Conservation (phyloP, 1,140 invertebrate species). For the roundworm (Caenorhabditis elegans) region DNA sequence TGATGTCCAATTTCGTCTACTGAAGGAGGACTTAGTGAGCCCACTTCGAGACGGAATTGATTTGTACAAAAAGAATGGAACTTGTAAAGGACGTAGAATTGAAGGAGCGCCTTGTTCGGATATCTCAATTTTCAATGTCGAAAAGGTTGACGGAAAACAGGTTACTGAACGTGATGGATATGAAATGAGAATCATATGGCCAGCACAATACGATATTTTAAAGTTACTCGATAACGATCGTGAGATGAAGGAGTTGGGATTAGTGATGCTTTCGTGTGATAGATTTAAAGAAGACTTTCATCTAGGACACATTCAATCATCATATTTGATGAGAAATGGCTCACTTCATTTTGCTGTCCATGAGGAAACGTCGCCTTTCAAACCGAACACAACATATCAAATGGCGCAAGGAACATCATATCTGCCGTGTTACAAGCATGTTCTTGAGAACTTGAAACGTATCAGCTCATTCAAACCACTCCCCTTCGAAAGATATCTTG, state of each 20-base stretch:
- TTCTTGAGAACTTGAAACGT: conserved; percentile 1
- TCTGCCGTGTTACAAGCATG: conserved; percentile 37
- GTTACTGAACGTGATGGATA: neutral
- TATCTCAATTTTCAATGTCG: neutral
- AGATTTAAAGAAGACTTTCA: conserved; percentile 36
- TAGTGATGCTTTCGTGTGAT: conserved; percentile 34
- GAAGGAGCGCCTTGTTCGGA: neutral
- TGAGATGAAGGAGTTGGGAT: conserved; percentile 12
- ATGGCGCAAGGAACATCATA: conserved; percentile 26
- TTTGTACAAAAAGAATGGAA: neutral
- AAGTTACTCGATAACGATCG: neutral
- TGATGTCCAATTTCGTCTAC: conserved; percentile 76
- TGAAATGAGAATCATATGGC: conserved; percentile 16
- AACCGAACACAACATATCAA: neutral
- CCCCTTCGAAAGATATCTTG: conserved; percentile 39
- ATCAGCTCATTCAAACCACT: conserved; percentile 16
- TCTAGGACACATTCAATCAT: conserved; percentile 4
- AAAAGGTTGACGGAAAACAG: conserved; percentile 3
- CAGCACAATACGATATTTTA: neutral
- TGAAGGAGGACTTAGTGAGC: conserved; percentile 74
- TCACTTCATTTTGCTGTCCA: neutral
- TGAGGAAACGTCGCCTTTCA: neutral
- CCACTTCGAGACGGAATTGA: conserved; percentile 28
- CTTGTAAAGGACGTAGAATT: neutral
- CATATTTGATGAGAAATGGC: neutral